Percentiles rank a stretch among this genome's conserved stretches.
Evolutionary conservation across 1,140 invertebrate species (phyloP).

Genomic region (Holotrichia oblita): DNA sequence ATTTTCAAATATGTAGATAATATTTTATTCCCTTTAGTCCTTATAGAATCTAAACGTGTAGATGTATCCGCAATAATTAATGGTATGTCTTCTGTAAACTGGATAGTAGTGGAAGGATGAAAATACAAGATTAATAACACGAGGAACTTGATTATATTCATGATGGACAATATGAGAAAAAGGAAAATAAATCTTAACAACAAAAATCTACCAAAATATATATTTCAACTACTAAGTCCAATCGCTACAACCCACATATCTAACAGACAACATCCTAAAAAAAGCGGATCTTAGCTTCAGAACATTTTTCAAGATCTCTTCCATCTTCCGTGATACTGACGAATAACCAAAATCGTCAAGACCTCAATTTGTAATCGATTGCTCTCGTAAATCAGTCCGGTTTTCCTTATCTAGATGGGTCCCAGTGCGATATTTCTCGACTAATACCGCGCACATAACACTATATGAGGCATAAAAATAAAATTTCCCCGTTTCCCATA

Average conservation of each 20-base stretch:
- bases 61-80: too few relatives aligned
- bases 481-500: neutral
- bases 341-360: conserved; percentile 11
- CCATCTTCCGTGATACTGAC: neutral
- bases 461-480: conserved; percentile 6
- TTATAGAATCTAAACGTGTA: neutral
- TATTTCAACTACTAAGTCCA: neutral
- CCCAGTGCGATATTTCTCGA: neutral
- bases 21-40: neutral
- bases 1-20: neutral
- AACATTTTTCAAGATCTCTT: conserved; percentile 3
- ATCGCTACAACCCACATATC: neutral
- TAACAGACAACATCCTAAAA: neutral
- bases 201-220: too few relatives aligned
- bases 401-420: neutral
- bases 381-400: neutral
- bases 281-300: neutral
- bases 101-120: too few relatives aligned
- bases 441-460: conserved; percentile 12
- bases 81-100: too few relatives aligned
- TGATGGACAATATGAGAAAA: too few relatives aligned
- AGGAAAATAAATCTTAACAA: too few relatives aligned
- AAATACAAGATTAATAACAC: too few relatives aligned
- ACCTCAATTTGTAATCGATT: conserved; percentile 16
- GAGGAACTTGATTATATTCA: too few relatives aligned